A percentile compares a stretch with the other conserved stretches of the same genome.
Evolutionary conservation across 1,140 invertebrate genomes (phyloP).

Genomic region (Spodoptera litura): DNA sequence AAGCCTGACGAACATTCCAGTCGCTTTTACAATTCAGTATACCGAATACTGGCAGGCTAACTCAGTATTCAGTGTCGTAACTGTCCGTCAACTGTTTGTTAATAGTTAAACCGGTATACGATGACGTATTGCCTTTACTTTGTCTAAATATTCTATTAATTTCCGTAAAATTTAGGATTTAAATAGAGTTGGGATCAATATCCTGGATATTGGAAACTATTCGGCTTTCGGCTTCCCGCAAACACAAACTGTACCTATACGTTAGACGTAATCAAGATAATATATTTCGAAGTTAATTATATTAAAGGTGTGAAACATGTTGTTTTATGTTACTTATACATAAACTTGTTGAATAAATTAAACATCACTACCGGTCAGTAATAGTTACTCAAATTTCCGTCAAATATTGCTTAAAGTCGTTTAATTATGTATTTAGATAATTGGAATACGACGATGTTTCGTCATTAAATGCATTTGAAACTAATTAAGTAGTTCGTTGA

Average conservation of each 20-base stretch:
- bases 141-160: constrained; percentile 20
- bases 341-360: too few species aligned
- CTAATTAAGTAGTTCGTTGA: not conserved
- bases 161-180: constrained; percentile 10
- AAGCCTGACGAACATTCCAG: constrained; percentile 6
- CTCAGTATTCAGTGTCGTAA: constrained; percentile 9
- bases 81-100: not conserved
- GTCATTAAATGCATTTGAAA: not conserved
- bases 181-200: not conserved
- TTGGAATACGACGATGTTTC: constrained; percentile 1
- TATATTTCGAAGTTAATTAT: too few species aligned
- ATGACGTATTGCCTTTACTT: not conserved
- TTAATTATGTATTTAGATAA: constrained; percentile 9
- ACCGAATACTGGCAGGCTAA: not conserved
- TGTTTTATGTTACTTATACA: too few species aligned
- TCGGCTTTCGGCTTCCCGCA: not conserved
- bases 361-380: not conserved
- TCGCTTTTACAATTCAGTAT: not conserved
- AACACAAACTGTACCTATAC: too few species aligned
- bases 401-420: not conserved
- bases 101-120: constrained; percentile 18
- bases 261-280: too few species aligned
- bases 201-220: not conserved
- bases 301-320: too few species aligned
- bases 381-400: not conserved